Percentiles rank a stretch among this genome's conserved stretches.
phyloP scores from a whole-genome alignment of 2,797 vertebrate species.

The Periparus ater region DNA sequence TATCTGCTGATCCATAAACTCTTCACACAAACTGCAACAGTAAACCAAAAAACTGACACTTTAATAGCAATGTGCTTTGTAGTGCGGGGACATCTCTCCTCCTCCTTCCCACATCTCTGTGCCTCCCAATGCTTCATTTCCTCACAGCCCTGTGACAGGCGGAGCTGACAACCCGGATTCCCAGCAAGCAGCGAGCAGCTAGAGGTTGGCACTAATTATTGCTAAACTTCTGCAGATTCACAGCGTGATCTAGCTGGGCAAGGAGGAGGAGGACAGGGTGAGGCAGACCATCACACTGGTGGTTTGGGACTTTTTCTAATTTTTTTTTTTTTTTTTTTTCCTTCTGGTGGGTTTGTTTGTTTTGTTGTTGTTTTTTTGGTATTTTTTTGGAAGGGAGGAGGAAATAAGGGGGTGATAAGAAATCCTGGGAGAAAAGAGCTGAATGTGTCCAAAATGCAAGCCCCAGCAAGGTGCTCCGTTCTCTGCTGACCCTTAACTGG shows the following conservation, averaged over 20 bases:
- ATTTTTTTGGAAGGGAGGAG: not conserved
- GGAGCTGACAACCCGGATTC: constrained; percentile 56
- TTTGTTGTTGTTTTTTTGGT: too few species aligned
- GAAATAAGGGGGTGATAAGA: not conserved
- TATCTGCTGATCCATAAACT: constrained; percentile 80
- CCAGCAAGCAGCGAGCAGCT: constrained; percentile 26
- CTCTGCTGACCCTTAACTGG: not conserved
- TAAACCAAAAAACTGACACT: constrained; percentile 74
- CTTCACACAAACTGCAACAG: constrained; percentile 73
- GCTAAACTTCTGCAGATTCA: constrained; percentile 60
- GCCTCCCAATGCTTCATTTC: constrained; percentile 62
- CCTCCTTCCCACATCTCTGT: constrained; percentile 56
- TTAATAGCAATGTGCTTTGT: constrained; percentile 73
- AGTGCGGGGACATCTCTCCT: constrained; percentile 45
- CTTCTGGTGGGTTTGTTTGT: not conserved
- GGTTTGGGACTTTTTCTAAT: not conserved
- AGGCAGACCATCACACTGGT: not conserved
- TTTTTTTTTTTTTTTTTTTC: not conserved
- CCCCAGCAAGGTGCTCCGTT: not conserved
- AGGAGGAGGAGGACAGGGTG: not conserved
- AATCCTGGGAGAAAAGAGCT: not conserved
- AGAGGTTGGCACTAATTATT: constrained; percentile 66
- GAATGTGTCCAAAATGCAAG: not conserved
- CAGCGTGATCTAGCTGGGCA: not conserved
- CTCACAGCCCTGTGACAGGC: constrained; percentile 58